Evolutionary conservation across 2,797 vertebrate genomes (phyloP), one percentile per base, ranked within the genome.

Genomic region (Melanotaenia pygmaea): DNA sequence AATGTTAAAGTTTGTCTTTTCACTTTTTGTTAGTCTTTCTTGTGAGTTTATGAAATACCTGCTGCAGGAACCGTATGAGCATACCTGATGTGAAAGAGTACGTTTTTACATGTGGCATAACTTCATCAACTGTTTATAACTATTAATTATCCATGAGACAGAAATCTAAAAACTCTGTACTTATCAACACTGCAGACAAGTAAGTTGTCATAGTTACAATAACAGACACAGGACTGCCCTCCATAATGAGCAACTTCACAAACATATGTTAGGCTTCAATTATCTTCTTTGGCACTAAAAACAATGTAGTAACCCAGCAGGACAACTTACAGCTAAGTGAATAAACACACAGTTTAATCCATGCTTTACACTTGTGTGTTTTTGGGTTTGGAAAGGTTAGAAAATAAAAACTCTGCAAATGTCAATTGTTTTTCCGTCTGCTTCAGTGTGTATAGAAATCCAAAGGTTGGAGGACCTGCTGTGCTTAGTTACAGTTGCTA

Each of bases 101-200:
- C 28, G 12, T 69, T 69, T 69, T 69, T 32, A 69, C 43, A 69
- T 18, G 35, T 51, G 43, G 43, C 12, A 69, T 58, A 59, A 35
- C 54, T 45, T 20, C 22, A 24, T 24, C 26, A 69, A 69, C 10
- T 61, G 24, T 26, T 28, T 34, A 53, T 38, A 40, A 53, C 45
- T 53, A 61, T 70, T 53, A 38, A 28, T 53, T 51, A 60, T 53
- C 32, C 4, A 20, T 9, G 58, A 69, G 43, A 37, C 18, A 18
- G 45, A 69, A 58, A 53, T 54, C 38, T 22, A 45, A 67, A 45
- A 30, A 67, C 40, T 26, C 57, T 60, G 57, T 45, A 24, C 28
- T 26, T 60, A 47, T 68, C 28, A 13, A 18, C 12, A 43, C 26
- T 0, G n/a, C 54, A 67, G 16, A 57, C 35, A 43, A 37, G 53